Evolutionary conservation across 35 echinoderm and acorn worm species (phyloP), one percentile per base, ranked within the genome.

Genomic region (Amphiura filiformis): DNA sequence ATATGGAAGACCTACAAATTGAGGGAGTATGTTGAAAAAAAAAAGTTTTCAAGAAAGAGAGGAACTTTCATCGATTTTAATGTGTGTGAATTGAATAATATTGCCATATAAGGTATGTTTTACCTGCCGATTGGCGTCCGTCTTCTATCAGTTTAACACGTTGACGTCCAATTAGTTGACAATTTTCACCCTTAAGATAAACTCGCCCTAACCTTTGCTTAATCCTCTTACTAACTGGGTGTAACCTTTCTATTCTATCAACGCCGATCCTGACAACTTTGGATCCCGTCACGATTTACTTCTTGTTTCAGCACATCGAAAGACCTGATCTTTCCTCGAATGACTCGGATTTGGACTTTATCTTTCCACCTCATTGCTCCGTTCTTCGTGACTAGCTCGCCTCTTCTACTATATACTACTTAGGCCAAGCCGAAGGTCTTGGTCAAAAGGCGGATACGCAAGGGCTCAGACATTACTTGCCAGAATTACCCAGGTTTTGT

Each of bases 211-310:
- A 70, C 61, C 61, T 70, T 30, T 70, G 17, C 61, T 70, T 70
- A 70, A 70, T 70, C 61, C 61, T 30, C 61, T 70, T 70, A 70
- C 61, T 70, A 70, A 70, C 9, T 70, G 61, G 61, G 61, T 30
- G 61, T 70, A 70, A 70, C 61, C 26, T 26, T 70, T 70, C 28
- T 70, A 70, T 70, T 70, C 61, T 13, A 18, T 70, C 61, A 70
- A 30, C 61, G 61, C 1, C 26, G 4, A 70, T 70, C 26, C 61
- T 70, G 28, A 70, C 61, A 70, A n/a, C 28, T 70, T 17, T 4
- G 41, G 28, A 70, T 70, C 61, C 26, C 26, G 61, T 70, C 61
- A 70, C 61, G 61, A 70, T 18, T 70, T n/a, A 26, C 7, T 70
- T 18, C 28, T 30, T 70, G 15, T 13, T 70, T 70, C 61, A 70